These are phyloP conservation scores for Alligator sinensis DNA, from an alignment of 2,113 vertebrate genomes.

Conservation along the genomic window DNA sequence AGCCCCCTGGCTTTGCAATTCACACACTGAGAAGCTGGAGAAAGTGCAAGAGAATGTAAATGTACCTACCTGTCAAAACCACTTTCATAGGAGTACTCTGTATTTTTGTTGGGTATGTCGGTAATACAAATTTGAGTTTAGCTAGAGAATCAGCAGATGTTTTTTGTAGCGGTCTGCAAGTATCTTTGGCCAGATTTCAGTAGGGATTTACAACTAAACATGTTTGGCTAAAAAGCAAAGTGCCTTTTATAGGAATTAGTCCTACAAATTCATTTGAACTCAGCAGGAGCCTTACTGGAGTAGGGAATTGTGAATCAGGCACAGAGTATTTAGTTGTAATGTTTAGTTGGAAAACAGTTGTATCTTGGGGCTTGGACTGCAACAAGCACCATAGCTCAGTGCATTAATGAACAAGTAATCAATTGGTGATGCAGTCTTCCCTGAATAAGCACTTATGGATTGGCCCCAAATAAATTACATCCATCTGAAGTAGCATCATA, in stretches of 20 bases:
- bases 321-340: background rate
- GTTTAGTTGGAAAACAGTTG: background rate
- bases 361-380: background rate
- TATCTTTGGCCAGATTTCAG: background rate
- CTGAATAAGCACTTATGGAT: constrained; percentile 27
- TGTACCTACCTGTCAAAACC: no score
- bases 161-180: background rate
- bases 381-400: constrained; percentile 2
- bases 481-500: constrained; percentile 31
- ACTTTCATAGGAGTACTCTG: background rate
- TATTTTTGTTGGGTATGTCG: background rate
- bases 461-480: constrained; percentile 40
- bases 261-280: background rate
- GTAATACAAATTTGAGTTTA: background rate
- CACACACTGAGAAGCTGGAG: background rate
- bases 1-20: background rate
- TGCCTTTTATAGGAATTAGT: background rate
- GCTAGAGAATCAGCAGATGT: background rate
- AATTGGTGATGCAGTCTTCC: background rate
- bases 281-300: background rate
- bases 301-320: background rate
- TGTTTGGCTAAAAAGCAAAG: background rate
- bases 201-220: background rate
- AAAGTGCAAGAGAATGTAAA: background rate
- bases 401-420: constrained; percentile 7